Evolutionary conservation across 2,888 invertebrate genomes (phyloP), one percentile per base, ranked within the genome.

Genomic region (Caenorhabditis sulstoni): DNA sequence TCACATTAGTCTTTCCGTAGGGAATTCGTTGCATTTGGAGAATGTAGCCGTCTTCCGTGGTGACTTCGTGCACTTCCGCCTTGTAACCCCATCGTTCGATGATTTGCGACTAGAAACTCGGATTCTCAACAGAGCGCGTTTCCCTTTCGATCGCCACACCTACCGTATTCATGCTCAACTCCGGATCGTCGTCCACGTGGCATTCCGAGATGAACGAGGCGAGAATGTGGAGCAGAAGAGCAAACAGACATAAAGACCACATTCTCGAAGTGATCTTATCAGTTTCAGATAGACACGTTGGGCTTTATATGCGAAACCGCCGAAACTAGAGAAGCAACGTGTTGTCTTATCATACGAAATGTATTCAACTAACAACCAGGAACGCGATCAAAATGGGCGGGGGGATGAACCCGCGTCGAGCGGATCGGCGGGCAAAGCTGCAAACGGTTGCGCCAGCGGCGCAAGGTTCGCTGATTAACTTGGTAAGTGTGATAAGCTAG

Each of bases 31-130:
- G 95, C 59, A 96, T 82, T 1, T 94, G 94, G 55, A 96, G 91
- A 57, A 95, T 92, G 90, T 95, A 96, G 1, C 95, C 95, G 90
- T 96, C 96, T 22, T 93, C 92, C 0, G 96, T 96, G 8, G 70
- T 77, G 8, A 78, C 84, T 5, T 73, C 70, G 55, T 83, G 73
- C 14, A 81, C 74, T 65, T 88, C 81, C 0, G 91, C 90, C 8
- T 90, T 90, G 76, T 92, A 92, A 11, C 91, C 91, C 82, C 91
- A 91, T 81, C 82, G 84, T 50, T 79, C 64, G 39, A 87, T 79
- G 50, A 87, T 82, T 79, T 86, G 80, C 3, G 85, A 81, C 85
- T 86, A 55, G 12, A 35, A 9, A 12, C 20, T 39, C 16, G 0
- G 8, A 53, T 35, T 47, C 5, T 37, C 8, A 45, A 37, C 8